These are phyloP conservation scores for Notothenia rossii DNA, from an alignment of 2,113 vertebrate genomes.

Conservation along the genomic window DNA sequence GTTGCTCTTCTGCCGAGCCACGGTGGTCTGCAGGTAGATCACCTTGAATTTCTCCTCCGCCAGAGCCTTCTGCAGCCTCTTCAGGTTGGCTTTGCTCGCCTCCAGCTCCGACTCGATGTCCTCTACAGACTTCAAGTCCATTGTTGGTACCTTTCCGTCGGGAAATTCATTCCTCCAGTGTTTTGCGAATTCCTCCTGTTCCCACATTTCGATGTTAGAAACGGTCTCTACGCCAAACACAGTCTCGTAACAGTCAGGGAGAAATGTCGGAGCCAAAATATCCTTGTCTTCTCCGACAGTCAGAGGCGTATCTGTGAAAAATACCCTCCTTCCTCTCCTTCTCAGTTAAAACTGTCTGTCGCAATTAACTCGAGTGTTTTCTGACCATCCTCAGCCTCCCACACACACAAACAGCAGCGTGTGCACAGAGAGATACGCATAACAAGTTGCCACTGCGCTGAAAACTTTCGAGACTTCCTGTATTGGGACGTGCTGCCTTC, in stretches of 20 bases:
- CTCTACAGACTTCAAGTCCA: conserved; percentile 85
- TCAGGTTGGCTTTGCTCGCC: conserved; percentile 85
- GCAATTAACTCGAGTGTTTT: conserved; percentile 9
- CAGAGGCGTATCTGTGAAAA: neutral
- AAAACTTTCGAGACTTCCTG: conserved; percentile 81
- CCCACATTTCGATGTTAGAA: conserved; percentile 83
- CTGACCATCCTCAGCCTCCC: conserved; percentile 48
- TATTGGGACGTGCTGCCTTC: conserved; percentile 63
- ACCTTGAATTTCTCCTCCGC: conserved; percentile 93
- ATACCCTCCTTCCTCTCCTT: conserved; percentile 11
- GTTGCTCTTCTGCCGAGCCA: conserved; percentile 76
- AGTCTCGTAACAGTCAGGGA: neutral
- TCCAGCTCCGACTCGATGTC: conserved; percentile 90
- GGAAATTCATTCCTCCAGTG: conserved; percentile 93
- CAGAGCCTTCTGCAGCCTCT: conserved; percentile 88
- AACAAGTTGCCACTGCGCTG: conserved; percentile 41
- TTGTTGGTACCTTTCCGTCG: conserved; percentile 84
- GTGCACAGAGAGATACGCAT: neutral
- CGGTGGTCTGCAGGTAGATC: conserved; percentile 89
- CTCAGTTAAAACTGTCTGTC: neutral
- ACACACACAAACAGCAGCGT: neutral
- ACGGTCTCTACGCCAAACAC: conserved; percentile 15
- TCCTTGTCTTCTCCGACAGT: conserved; percentile 11
- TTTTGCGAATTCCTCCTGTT: conserved; percentile 89
- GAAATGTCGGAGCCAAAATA: conserved; percentile 16